These are phyloP conservation scores for Psix sp. DNA, from an alignment of 1,140 invertebrate genomes.

Conservation along the genomic window DNA sequence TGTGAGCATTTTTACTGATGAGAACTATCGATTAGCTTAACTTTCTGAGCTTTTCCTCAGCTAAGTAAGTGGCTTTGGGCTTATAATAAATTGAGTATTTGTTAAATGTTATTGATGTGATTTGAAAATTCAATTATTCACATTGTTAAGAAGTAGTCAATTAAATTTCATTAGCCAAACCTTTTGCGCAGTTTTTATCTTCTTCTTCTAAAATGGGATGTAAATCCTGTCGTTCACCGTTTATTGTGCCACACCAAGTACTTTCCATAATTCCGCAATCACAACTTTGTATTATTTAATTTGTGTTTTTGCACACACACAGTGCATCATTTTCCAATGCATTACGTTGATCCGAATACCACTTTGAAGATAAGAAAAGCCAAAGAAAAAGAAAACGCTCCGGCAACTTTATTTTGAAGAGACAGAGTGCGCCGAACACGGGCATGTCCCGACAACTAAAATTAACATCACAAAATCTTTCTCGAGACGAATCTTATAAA, in stretches of 20 bases:
- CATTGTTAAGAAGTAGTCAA: neutral
- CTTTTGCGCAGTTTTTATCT: conserved; percentile 53
- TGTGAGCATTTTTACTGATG: too few species aligned
- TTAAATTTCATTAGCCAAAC: conserved; percentile 13
- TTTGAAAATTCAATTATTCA: neutral
- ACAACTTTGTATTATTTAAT: conserved; percentile 3
- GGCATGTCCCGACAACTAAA: conserved; percentile 67
- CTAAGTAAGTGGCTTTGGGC: too few species aligned
- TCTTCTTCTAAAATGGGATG: conserved; percentile 68
- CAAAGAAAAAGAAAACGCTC: conserved; percentile 15
- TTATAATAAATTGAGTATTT: too few species aligned
- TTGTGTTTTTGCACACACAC: conserved; percentile 10
- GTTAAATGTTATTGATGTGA: too few species aligned
- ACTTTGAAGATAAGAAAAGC: conserved; percentile 19
- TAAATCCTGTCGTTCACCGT: conserved; percentile 62
- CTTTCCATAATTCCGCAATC: conserved; percentile 59
- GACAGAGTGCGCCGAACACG: conserved; percentile 43
- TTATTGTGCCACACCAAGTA: conserved; percentile 53
- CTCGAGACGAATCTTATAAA: conserved; percentile 66
- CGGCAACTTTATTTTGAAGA: conserved; percentile 31
- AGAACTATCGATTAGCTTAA: too few species aligned
- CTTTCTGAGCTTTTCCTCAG: too few species aligned
- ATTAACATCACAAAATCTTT: conserved; percentile 67
- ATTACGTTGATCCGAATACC: neutral
- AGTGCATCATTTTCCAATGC: neutral